Base-by-base conservation (phyloP, 2,888 invertebrate genomes). In the Lampropteryx suffumata region DNA sequence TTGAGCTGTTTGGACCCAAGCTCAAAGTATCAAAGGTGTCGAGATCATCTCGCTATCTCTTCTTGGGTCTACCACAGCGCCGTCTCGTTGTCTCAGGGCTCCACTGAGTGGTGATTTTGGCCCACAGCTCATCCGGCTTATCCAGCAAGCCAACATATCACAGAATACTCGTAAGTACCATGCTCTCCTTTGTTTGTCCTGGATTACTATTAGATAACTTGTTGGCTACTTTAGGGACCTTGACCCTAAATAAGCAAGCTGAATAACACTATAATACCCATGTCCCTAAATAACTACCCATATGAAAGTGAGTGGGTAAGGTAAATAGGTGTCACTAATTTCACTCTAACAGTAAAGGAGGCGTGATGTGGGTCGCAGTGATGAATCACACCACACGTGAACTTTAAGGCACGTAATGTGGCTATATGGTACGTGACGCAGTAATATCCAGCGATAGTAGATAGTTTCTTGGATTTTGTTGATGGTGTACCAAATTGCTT, bases 351-450 rank as follows among this genome's bases (percentile, higher is more conserved):
- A 67, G 76, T 75, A 72, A 52, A 62, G 62, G 67, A 67, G 42
- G 59, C 70, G 69, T 79, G 77, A 82, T 79, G 72, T 84, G 67
- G 84, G 84, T 76, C 79, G 73, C 52, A 55, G 64, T 68, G 72
- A 78, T 83, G 82, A 83, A 76, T 85, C 82, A 81, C 71, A 79
- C 66, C 82, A 81, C 71, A 79, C 66, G 67, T 74, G 73, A 74
- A 72, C 71, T 69, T 58, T 56, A 62, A 60, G 67, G 68, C 65
- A 71, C 69, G 66, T 70, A 59, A 65, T 71, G 69, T 67, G 67
- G 63, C 64, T 69, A 63, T 73, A 67, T 64, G 69, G 68, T 78
- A 81, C 81, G 81, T 83, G 82, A 82, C 73, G 73, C 64, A 60
- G 65, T 79, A 76, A 79, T 69, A 67, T 63, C 60, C 57, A 55